Percentiles rank a stretch among this genome's conserved stretches.
Conservation (phyloP, 2,888 invertebrate species). For the Drosophila robusta region DNA sequence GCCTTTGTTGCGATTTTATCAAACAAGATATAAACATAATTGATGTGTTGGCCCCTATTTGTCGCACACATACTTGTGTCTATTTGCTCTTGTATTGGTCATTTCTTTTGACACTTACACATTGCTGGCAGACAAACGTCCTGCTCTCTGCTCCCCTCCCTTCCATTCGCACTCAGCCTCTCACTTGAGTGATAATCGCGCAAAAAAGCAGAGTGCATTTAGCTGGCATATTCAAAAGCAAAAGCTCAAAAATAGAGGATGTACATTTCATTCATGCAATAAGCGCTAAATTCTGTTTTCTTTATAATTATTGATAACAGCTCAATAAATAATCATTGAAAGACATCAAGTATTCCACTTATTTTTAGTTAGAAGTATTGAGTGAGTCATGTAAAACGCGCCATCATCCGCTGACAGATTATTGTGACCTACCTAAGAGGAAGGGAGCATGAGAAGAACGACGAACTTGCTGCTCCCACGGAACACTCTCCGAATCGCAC, state of each 20-base stretch:
- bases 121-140: conserved; percentile 54
- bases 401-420: conserved; percentile 21
- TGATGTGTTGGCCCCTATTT: conserved; percentile 71
- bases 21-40: conserved; percentile 73
- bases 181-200: conserved; percentile 27
- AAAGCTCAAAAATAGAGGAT: conserved; percentile 26
- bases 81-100: conserved; percentile 35
- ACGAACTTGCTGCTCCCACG: conserved; percentile 60
- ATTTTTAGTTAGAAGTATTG: conserved; percentile 4
- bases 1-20: conserved; percentile 69
- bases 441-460: conserved; percentile 4
- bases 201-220: conserved; percentile 24
- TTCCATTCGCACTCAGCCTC: neutral
- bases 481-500: conserved; percentile 27
- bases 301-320: conserved; percentile 44
- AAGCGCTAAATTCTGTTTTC: conserved; percentile 17
- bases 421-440: conserved; percentile 16
- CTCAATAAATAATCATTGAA: conserved; percentile 66
- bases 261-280: conserved; percentile 47
- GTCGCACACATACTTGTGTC: conserved; percentile 26
- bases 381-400: conserved; percentile 53
- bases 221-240: conserved; percentile 7
- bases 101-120: conserved; percentile 71
- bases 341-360: conserved; percentile 30
- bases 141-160: conserved; percentile 18